Percentiles rank a stretch among this genome's conserved stretches.
Conservation (phyloP, 1,140 invertebrate genomes). For the Heliconius melpomene region DNA sequence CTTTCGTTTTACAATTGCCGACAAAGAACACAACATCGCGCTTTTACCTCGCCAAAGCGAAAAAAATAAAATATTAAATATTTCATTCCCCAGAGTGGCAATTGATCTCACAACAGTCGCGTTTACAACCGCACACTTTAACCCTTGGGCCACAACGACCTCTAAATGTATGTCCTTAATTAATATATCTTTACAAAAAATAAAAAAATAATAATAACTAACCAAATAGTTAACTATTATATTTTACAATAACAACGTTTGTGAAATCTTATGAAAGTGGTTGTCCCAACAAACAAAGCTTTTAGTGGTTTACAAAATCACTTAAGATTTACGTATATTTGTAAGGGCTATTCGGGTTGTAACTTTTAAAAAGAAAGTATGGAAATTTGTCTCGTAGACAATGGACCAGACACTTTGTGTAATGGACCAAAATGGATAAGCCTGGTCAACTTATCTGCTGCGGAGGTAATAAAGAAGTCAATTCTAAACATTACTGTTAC, state of each 20-base stretch:
- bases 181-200: too few relatives aligned
- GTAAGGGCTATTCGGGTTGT: constrained; percentile 32
- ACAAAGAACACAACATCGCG: too few relatives aligned
- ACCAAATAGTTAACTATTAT: background rate
- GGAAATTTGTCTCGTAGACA: constrained; percentile 55
- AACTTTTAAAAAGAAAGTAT: constrained; percentile 45
- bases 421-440: constrained; percentile 72
- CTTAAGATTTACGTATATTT: constrained; percentile 26
- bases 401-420: constrained; percentile 68
- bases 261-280: constrained; percentile 19
- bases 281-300: constrained; percentile 39
- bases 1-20: too few relatives aligned
- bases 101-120: too few relatives aligned
- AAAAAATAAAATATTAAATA: too few relatives aligned
- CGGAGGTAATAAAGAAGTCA: constrained; percentile 72
- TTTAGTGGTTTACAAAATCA: constrained; percentile 40
- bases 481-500: constrained; percentile 59
- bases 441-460: constrained; percentile 65
- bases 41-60: too few relatives aligned
- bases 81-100: too few relatives aligned
- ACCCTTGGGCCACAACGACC: background rate
- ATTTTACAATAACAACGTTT: background rate
- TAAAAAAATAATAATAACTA: too few relatives aligned
- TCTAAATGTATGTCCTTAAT: background rate
- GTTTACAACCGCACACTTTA: too few relatives aligned